These are phyloP conservation scores for Corythornis cristatus DNA, from an alignment of 2,113 vertebrate species.

Conservation along the genomic window DNA sequence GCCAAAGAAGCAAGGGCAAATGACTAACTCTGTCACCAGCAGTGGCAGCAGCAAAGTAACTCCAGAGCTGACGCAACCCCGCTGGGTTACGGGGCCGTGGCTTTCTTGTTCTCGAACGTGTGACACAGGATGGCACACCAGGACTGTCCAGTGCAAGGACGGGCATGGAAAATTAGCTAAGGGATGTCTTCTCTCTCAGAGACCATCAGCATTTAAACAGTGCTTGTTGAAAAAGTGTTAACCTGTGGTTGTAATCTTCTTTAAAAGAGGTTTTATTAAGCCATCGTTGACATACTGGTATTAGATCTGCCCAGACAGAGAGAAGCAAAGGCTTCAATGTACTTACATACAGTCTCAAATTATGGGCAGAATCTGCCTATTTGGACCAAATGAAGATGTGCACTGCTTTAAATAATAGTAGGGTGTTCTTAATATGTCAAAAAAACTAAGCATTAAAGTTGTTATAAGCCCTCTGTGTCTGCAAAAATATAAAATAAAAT, in stretches of 20 bases:
- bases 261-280: conserved; percentile 13
- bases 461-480: conserved; percentile 61
- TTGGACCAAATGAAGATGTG: conserved; percentile 72
- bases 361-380: conserved; percentile 79
- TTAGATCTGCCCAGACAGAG: conserved; percentile 48
- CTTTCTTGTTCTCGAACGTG: conserved; percentile 94
- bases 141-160: conserved; percentile 96
- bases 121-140: conserved; percentile 96
- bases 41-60: conserved; percentile 59
- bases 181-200: conserved; percentile 83
- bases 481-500: conserved; percentile 57
- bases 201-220: conserved; percentile 94
- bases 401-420: conserved; percentile 62
- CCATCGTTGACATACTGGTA: neutral
- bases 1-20: conserved; percentile 77
- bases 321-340: conserved; percentile 46
- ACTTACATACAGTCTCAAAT: conserved; percentile 53
- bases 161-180: conserved; percentile 86
- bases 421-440: conserved; percentile 54
- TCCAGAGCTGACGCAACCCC: conserved; percentile 67
- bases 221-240: conserved; percentile 94
- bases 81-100: conserved; percentile 92
- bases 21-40: conserved; percentile 56
- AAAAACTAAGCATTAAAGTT: conserved; percentile 49
- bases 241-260: conserved; percentile 49